Evolutionary conservation across 2,113 vertebrate species (phyloP).

Genomic region (Lipotes vexillifer): DNA sequence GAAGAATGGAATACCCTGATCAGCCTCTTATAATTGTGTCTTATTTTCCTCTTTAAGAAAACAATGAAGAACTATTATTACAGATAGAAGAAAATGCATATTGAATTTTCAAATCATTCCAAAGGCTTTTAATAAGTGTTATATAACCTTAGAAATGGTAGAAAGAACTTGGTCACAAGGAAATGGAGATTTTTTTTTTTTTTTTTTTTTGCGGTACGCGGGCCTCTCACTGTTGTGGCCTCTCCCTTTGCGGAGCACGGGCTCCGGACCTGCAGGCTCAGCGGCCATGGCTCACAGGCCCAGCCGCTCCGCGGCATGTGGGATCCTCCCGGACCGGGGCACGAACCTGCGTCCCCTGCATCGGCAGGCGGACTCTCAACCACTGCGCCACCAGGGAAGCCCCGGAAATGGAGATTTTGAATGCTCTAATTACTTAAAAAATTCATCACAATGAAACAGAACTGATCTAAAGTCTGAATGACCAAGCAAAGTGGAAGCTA

Average conservation of each 20-base stretch:
- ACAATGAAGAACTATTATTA: neutral
- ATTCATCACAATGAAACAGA: constrained; percentile 3
- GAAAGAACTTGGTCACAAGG: neutral
- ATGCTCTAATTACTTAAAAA: constrained; percentile 35
- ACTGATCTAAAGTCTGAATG: constrained; percentile 5
- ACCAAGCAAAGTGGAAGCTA: neutral
- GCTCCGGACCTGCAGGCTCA: no score
- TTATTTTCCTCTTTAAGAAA: constrained; percentile 14
- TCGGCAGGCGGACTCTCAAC: no score
- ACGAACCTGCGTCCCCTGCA: no score
- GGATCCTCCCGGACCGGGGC: no score
- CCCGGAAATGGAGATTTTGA: no score
- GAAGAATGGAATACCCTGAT: neutral
- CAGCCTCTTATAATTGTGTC: neutral
- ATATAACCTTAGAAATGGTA: neutral
- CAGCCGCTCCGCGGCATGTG: no score
- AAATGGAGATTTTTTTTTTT: neutral
- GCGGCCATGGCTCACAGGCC: no score
- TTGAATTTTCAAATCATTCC: neutral
- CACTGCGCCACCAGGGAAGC: no score
- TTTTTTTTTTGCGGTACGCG: no score
- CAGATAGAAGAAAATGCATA: neutral
- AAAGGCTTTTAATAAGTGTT: neutral
- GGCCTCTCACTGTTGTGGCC: no score
- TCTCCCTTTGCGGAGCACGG: no score